phyloP scores from a whole-genome alignment of 2,113 vertebrate genomes.

The Garra rufa region DNA sequence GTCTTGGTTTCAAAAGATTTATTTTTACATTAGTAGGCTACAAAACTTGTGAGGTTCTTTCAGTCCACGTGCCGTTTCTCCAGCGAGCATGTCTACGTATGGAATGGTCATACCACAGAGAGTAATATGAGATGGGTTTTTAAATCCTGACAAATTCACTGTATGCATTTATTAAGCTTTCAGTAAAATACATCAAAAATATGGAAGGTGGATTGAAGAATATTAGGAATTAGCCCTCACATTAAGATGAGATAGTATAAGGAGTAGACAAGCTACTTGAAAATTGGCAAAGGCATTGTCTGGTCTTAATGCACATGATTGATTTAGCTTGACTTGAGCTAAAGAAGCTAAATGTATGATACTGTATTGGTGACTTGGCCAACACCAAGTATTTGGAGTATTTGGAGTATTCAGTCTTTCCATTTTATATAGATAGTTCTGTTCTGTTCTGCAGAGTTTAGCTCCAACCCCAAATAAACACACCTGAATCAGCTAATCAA shows the following conservation, averaged over 20 bases:
- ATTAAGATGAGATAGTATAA: not conserved
- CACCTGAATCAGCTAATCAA: too few relatives aligned
- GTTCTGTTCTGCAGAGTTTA: too few relatives aligned
- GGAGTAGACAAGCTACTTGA: not conserved
- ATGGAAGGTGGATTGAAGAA: not conserved
- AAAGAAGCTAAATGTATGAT: not conserved
- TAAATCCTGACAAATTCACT: constrained; percentile 1
- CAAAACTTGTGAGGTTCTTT: not conserved
- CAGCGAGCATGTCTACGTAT: not conserved
- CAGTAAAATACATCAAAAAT: not conserved
- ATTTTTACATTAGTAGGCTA: not conserved
- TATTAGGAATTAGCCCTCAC: not conserved
- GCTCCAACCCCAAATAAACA: too few relatives aligned
- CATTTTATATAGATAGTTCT: too few relatives aligned
- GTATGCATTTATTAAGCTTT: not conserved
- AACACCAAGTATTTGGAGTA: constrained; percentile 39
- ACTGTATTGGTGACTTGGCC: constrained; percentile 29
- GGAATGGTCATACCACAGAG: not conserved
- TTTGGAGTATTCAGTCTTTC: not conserved
- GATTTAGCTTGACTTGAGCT: not conserved
- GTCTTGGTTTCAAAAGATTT: constrained; percentile 31
- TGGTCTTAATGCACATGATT: not conserved
- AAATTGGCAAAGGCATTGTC: not conserved
- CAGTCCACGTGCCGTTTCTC: constrained; percentile 4
- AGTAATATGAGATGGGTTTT: not conserved